Conservation (phyloP, 2,113 vertebrate species). For the Uropsilus gracilis region DNA sequence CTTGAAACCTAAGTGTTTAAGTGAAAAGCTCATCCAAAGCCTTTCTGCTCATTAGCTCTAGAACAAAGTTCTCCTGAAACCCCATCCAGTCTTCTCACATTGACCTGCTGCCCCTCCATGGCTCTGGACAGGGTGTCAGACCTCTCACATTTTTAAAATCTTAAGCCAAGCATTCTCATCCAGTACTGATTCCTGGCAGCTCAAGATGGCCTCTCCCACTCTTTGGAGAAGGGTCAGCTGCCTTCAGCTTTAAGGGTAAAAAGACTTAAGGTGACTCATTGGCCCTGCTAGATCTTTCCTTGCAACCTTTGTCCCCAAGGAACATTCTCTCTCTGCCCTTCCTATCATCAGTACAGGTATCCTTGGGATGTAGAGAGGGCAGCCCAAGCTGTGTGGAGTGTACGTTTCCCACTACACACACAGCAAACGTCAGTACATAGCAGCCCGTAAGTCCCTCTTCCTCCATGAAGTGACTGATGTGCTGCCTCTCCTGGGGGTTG, state of each 20-base stretch:
- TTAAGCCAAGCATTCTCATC: background rate
- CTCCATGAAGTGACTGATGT: background rate
- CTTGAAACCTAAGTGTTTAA: background rate
- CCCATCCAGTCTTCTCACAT: no score
- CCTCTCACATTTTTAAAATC: background rate
- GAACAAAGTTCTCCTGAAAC: background rate
- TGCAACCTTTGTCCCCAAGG: background rate
- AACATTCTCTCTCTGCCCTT: background rate
- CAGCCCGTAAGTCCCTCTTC: background rate
- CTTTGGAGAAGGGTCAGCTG: no score
- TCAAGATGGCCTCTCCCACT: background rate
- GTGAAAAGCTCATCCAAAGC: background rate
- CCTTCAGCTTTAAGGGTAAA: background rate
- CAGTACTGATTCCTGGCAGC: background rate
- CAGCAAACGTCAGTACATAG: background rate
- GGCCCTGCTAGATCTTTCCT: background rate
- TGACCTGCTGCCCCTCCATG: background rate
- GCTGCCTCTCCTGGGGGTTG: background rate
- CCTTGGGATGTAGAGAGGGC: no score
- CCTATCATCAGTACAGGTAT: no score
- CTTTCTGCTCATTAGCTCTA: background rate
- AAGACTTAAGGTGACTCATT: background rate
- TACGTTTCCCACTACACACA: background rate
- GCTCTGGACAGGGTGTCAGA: background rate
- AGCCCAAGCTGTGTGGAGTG: fast-evolving